phyloP scores from a whole-genome alignment of 2,888 invertebrate species.

The Patella ulyssiponensis region DNA sequence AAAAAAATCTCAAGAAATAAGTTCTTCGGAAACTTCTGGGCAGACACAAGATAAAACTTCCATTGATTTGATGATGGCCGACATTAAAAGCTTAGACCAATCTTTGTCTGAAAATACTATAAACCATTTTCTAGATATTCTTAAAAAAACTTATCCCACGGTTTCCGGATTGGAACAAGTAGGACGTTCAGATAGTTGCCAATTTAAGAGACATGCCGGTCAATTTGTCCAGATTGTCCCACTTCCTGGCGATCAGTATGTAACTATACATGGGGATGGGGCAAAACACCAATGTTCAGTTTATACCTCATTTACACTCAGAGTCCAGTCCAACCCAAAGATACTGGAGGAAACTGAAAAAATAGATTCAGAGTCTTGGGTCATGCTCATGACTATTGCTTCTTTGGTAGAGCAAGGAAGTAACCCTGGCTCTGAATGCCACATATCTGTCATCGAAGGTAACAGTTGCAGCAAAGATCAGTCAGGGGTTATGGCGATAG shows the following conservation, averaged over 20 bases:
- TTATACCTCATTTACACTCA: too few relatives aligned
- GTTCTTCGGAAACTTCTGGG: not conserved
- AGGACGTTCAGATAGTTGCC: not conserved
- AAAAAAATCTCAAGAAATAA: not conserved
- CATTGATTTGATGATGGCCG: not conserved
- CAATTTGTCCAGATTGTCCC: not conserved
- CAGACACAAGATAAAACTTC: not conserved
- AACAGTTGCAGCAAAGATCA: not conserved
- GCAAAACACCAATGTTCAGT: constrained; percentile 5
- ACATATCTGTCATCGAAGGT: not conserved
- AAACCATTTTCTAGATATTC: not conserved
- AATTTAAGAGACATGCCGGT: not conserved
- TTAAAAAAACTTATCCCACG: not conserved
- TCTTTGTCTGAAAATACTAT: not conserved
- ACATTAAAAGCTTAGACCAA: not conserved
- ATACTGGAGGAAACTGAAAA: too few relatives aligned
- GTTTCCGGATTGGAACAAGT: not conserved
- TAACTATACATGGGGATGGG: not conserved
- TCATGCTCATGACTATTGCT: not conserved
- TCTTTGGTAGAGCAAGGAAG: not conserved
- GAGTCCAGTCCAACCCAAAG: not conserved
- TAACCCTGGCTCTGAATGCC: not conserved
- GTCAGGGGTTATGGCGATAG: not conserved
- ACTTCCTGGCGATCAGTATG: constrained; percentile 1
- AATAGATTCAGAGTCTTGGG: constrained; percentile 6